These are phyloP conservation scores for Leucophenga montana DNA, from an alignment of 2,888 invertebrate species.

Conservation along the genomic window DNA sequence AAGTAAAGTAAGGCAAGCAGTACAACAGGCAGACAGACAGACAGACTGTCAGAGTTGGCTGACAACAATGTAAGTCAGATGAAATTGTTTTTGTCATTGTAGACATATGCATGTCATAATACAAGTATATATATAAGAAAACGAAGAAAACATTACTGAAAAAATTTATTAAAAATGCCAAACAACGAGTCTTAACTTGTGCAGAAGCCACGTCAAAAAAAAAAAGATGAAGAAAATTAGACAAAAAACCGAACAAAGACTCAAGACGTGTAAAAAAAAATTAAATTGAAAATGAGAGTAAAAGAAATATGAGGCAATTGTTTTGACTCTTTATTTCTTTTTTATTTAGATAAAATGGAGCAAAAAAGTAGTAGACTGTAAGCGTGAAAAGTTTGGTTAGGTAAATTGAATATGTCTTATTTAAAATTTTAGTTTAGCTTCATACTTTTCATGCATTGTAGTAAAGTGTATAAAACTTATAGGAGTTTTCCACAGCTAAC, in stretches of 20 bases:
- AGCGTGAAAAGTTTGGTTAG: too few relatives aligned
- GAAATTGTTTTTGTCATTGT: slow-evolving; percentile 26
- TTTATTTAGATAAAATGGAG: too few relatives aligned
- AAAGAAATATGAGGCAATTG: neutral
- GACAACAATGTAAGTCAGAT: slow-evolving; percentile 13
- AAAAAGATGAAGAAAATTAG: too few relatives aligned
- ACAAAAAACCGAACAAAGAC: neutral
- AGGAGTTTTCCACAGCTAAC: too few relatives aligned
- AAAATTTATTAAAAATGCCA: neutral
- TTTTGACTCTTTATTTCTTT: too few relatives aligned
- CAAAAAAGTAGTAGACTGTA: too few relatives aligned
- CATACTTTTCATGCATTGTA: too few relatives aligned
- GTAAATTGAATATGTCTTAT: too few relatives aligned
- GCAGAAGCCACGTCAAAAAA: neutral
- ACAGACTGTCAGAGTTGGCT: slow-evolving; percentile 16
- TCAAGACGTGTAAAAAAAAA: neutral
- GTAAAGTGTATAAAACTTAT: too few relatives aligned
- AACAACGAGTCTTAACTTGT: neutral
- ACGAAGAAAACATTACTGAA: neutral
- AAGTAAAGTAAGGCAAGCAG: slow-evolving; percentile 1
- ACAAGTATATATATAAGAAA: neutral
- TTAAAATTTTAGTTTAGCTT: too few relatives aligned
- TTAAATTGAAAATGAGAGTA: neutral
- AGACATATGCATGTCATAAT: slow-evolving; percentile 25
- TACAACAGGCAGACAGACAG: slow-evolving; percentile 25